These are phyloP conservation scores for Peribatodes rhomboidaria DNA, from an alignment of 2,888 invertebrate genomes.

Conservation along the genomic window DNA sequence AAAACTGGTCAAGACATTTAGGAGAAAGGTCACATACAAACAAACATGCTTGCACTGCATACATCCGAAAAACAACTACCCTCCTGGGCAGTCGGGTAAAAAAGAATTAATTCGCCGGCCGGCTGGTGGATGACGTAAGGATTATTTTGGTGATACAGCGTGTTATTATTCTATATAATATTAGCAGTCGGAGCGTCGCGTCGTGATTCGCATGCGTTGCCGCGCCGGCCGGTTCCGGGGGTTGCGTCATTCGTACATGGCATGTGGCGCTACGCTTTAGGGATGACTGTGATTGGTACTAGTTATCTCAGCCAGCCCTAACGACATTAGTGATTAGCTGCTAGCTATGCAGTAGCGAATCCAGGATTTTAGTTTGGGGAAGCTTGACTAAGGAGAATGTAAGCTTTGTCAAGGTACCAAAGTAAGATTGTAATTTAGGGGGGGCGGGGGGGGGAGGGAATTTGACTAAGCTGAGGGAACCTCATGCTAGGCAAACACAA, in stretches of 20 bases:
- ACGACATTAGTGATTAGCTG: background rate
- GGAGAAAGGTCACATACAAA: too few relatives aligned
- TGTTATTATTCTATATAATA: slow-evolving; percentile 53
- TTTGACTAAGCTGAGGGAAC: too few relatives aligned
- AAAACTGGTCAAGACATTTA: too few relatives aligned
- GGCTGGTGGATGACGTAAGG: slow-evolving; percentile 60
- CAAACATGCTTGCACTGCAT: too few relatives aligned
- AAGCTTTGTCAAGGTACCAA: too few relatives aligned
- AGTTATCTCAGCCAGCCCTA: background rate
- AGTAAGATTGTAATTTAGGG: too few relatives aligned
- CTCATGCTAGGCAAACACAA: too few relatives aligned
- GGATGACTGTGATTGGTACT: background rate
- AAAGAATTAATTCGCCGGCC: slow-evolving; percentile 24
- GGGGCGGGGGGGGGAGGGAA: too few relatives aligned
- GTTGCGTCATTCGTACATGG: slow-evolving; percentile 56
- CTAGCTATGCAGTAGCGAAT: too few relatives aligned
- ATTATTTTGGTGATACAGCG: slow-evolving; percentile 59
- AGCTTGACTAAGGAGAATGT: too few relatives aligned
- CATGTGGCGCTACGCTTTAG: slow-evolving; percentile 36
- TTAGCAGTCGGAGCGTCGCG: slow-evolving; percentile 46
- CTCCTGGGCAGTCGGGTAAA: background rate
- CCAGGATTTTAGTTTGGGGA: too few relatives aligned
- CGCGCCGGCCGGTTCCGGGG: slow-evolving; percentile 54
- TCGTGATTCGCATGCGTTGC: slow-evolving; percentile 48
- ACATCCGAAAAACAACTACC: too few relatives aligned